Conservation (phyloP, 2,888 invertebrate genomes). For the Lottia scabra region DNA sequence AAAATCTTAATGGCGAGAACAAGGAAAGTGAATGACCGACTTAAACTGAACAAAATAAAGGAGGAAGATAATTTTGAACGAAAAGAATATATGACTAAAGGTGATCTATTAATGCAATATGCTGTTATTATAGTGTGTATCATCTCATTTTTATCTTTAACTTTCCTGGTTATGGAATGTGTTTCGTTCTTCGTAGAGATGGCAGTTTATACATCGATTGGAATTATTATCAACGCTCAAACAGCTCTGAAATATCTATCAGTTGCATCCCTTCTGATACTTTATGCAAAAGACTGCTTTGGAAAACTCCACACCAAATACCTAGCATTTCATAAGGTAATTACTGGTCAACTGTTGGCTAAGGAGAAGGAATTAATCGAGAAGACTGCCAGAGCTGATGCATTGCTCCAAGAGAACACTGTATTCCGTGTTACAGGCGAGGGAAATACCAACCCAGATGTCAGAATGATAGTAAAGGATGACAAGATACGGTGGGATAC, state of each 20-base stretch:
- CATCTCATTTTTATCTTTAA: slow-evolving; percentile 47
- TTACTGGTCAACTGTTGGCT: slow-evolving; percentile 23
- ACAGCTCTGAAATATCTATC: slow-evolving; percentile 54
- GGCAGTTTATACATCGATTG: slow-evolving; percentile 58
- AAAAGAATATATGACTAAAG: slow-evolving; percentile 22
- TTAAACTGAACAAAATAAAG: slow-evolving; percentile 29
- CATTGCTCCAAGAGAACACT: slow-evolving; percentile 46
- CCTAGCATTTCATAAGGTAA: slow-evolving; percentile 55
- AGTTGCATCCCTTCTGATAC: slow-evolving; percentile 46
- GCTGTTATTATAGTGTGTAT: slow-evolving; percentile 43
- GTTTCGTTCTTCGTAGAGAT: slow-evolving; percentile 61
- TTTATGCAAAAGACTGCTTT: slow-evolving; percentile 60
- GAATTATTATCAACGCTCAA: slow-evolving; percentile 60
- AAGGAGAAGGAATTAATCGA: slow-evolving; percentile 37
- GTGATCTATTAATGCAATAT: slow-evolving; percentile 30
- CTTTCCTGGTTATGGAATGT: slow-evolving; percentile 57
- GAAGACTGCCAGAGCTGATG: slow-evolving; percentile 30
- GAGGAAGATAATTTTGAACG: slow-evolving; percentile 32
- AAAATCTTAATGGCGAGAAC: neutral
- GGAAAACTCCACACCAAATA: slow-evolving; percentile 56
- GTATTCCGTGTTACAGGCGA: slow-evolving; percentile 52
- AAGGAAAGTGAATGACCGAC: slow-evolving; percentile 10
- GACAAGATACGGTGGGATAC: slow-evolving; percentile 44
- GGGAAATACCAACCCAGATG: slow-evolving; percentile 30
- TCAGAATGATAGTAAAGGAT: slow-evolving; percentile 19